Percentiles rank a stretch among this genome's conserved stretches.
Conservation (phyloP, 1,140 invertebrate genomes). For the Procambarus virginalis region DNA sequence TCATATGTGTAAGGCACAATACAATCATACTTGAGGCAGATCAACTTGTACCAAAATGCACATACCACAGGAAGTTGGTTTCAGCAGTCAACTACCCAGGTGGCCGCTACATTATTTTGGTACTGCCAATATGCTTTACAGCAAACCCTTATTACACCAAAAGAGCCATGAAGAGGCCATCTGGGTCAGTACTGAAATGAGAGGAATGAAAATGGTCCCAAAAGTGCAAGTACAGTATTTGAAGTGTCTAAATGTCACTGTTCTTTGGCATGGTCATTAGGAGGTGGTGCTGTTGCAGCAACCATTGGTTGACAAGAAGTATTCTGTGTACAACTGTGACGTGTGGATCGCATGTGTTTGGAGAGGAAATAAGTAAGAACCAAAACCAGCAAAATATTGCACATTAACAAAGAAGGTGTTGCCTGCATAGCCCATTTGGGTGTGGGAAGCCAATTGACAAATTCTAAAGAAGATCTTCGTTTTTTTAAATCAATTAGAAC, state of each 20-base stretch:
- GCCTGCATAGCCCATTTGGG: slow-evolving; percentile 46
- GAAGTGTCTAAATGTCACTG: not conserved
- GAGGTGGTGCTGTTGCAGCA: not conserved
- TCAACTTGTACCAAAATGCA: slow-evolving; percentile 7
- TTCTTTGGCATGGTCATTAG: not conserved
- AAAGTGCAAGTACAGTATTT: not conserved
- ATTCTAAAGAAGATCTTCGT: slow-evolving; percentile 67
- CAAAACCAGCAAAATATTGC: slow-evolving; percentile 51
- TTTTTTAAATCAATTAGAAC: slow-evolving; percentile 73
- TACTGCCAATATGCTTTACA: not conserved
- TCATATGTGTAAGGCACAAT: not conserved
- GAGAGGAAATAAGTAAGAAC: slow-evolving; percentile 18
- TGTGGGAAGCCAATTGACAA: slow-evolving; percentile 44
- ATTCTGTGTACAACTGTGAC: not conserved
- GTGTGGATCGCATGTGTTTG: not conserved
- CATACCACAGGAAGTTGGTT: not conserved
- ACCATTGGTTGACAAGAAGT: not conserved
- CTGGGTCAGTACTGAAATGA: not conserved
- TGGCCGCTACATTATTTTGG: not conserved
- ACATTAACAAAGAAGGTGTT: slow-evolving; percentile 52
- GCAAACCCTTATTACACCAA: not conserved
- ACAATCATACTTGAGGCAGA: not conserved
- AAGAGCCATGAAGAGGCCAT: not conserved
- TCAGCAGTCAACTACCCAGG: no score
- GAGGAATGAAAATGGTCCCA: not conserved